Evolutionary conservation across 2,113 vertebrate genomes (phyloP).

Genomic region (Nanorana parkeri): DNA sequence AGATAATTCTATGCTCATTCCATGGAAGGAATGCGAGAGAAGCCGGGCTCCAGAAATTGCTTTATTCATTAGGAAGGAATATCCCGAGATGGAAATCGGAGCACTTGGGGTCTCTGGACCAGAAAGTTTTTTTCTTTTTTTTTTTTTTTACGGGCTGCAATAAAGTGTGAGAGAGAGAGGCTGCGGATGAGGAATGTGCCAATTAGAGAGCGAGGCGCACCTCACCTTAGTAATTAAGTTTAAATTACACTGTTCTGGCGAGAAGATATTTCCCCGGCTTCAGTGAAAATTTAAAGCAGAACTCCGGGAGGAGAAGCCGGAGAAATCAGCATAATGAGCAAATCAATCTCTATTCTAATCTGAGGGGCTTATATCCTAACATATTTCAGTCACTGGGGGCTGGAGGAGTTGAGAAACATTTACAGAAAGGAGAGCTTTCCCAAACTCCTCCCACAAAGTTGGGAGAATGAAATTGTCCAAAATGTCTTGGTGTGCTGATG

Average conservation of each 20-base stretch:
- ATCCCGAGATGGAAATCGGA: slow-evolving; percentile 27
- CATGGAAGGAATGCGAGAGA: slow-evolving; percentile 10
- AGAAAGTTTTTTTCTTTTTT: slow-evolving; percentile 33
- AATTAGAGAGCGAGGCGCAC: not conserved
- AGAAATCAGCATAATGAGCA: no score
- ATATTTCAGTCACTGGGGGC: no score
- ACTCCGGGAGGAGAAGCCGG: no score
- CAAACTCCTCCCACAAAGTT: no score
- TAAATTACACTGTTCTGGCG: slow-evolving; percentile 15
- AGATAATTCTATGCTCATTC: slow-evolving; percentile 43
- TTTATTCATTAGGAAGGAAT: slow-evolving; percentile 34
- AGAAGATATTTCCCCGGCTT: no score
- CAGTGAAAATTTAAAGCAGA: no score
- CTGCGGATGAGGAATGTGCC: slow-evolving; percentile 18
- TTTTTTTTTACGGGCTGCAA: slow-evolving; percentile 3
- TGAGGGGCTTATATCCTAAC: no score
- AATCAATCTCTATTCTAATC: no score
- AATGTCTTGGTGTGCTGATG: no score
- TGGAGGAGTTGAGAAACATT: no score
- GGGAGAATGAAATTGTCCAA: no score
- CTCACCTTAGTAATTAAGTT: slow-evolving; percentile 40
- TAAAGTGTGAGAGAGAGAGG: slow-evolving; percentile 26
- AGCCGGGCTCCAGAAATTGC: slow-evolving; percentile 21
- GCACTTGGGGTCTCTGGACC: slow-evolving; percentile 37
- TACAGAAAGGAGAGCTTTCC: no score